Conservation (phyloP, 35 echinoderm and acorn worm species). For the Stichopus chloronotus region DNA sequence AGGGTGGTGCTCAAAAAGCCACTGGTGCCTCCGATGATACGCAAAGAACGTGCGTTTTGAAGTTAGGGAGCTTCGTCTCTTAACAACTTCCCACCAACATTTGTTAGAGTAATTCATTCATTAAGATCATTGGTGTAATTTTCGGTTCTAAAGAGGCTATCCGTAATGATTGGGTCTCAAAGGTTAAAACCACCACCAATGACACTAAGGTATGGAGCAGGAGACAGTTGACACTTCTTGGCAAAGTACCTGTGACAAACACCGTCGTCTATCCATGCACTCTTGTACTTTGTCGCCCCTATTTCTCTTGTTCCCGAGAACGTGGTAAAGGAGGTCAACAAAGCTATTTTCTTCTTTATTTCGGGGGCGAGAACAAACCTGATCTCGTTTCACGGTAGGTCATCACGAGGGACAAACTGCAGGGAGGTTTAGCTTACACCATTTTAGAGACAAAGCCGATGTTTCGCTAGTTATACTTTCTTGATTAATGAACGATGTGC, state of each 20-base stretch:
- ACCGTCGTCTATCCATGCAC: not conserved
- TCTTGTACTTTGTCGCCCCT: not conserved
- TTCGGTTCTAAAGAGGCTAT: not conserved
- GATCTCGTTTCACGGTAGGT: not conserved
- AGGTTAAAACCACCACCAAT: not conserved
- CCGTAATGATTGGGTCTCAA: too few relatives aligned
- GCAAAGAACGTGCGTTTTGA: too few relatives aligned
- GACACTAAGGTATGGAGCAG: not conserved
- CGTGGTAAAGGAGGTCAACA: not conserved
- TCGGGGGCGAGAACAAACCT: too few relatives aligned
- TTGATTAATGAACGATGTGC: not conserved
- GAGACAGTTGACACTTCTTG: not conserved
- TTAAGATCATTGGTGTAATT: not conserved
- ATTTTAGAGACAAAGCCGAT: not conserved
- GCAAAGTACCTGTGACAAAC: too few relatives aligned
- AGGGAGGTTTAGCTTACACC: not conserved
- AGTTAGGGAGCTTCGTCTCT: too few relatives aligned
- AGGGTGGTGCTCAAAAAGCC: too few relatives aligned
- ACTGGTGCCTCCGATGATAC: too few relatives aligned
- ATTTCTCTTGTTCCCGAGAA: not conserved
- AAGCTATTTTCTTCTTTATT: too few relatives aligned
- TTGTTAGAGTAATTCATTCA: too few relatives aligned
- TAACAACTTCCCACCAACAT: too few relatives aligned
- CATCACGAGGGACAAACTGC: not conserved
- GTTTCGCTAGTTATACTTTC: not conserved